These are phyloP conservation scores for Palythoa heliodiscus DNA, from an alignment of 92 coral and sea anemone species.

Conservation along the genomic window DNA sequence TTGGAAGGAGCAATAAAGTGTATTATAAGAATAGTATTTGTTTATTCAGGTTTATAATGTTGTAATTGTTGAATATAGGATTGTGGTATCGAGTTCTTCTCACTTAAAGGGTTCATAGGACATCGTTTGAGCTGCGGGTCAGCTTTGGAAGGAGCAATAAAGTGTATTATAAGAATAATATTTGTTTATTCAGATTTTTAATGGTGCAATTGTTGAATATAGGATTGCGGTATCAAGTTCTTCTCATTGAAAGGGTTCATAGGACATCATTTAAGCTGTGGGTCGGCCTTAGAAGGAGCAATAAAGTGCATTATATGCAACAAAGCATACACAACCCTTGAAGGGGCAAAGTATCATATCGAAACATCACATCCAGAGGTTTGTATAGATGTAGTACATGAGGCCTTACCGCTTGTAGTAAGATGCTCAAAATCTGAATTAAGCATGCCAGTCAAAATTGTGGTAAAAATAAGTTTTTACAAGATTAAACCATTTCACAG, in stretches of 20 bases:
- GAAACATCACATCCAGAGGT: slow-evolving; percentile 18
- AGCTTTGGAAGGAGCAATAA: slow-evolving; percentile 23
- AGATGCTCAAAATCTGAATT: too few relatives aligned
- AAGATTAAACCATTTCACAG: too few relatives aligned
- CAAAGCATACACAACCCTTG: slow-evolving; percentile 15
- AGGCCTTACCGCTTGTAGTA: too few relatives aligned
- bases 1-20: slow-evolving; percentile 16
- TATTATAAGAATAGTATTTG: too few relatives aligned
- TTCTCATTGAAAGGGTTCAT: slow-evolving; percentile 22
- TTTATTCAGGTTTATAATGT: background rate
- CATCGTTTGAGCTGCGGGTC: slow-evolving; percentile 27
- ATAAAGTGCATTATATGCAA: background rate
- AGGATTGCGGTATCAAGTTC: slow-evolving; percentile 34
- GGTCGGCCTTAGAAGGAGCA: slow-evolving; percentile 2
- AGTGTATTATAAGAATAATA: background rate
- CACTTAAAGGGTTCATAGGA: slow-evolving; percentile 27
- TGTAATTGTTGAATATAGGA: background rate
- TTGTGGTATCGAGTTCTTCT: slow-evolving; percentile 25
- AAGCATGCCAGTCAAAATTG: too few relatives aligned
- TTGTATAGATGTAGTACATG: background rate
- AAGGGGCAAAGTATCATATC: slow-evolving; percentile 34
- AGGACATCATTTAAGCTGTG: slow-evolving; percentile 33
- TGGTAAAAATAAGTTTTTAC: too few relatives aligned
- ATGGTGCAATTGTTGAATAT: background rate
- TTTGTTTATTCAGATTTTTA: background rate